phyloP scores from a whole-genome alignment of 2,113 vertebrate genomes.

The Girardinichthys multiradiatus region DNA sequence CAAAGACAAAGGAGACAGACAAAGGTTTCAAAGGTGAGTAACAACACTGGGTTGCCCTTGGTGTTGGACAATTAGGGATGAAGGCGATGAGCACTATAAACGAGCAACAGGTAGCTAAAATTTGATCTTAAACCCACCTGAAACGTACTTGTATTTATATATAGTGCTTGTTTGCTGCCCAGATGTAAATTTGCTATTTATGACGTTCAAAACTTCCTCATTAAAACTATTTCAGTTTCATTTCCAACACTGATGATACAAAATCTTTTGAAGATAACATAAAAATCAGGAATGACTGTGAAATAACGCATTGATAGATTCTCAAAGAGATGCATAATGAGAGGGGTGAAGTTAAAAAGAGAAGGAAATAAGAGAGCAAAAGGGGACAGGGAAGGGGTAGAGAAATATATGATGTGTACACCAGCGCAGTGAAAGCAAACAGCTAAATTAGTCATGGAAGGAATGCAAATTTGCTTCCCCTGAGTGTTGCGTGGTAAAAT shows the following conservation, averaged over 20 bases:
- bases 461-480: constrained; percentile 75
- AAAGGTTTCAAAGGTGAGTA: background rate
- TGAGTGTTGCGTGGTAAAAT: constrained; percentile 69
- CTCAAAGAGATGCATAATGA: constrained; percentile 59
- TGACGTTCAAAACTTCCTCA: constrained; percentile 22
- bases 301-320: constrained; percentile 52
- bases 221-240: constrained; percentile 6
- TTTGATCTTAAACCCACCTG: background rate
- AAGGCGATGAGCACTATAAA: background rate
- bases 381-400: constrained; percentile 29
- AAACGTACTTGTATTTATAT: background rate
- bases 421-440: constrained; percentile 72
- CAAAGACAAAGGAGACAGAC: background rate
- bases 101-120: background rate
- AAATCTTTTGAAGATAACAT: constrained; percentile 30
- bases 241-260: constrained; percentile 12
- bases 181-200: background rate
- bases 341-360: constrained; percentile 37
- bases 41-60: background rate
- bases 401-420: constrained; percentile 66
- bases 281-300: constrained; percentile 32
- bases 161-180: background rate
- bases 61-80: background rate
- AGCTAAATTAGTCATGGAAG: constrained; percentile 74
- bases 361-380: constrained; percentile 51